These are phyloP conservation scores for Caenorhabditis remanei DNA, from an alignment of 1,140 invertebrate genomes.

Conservation along the genomic window DNA sequence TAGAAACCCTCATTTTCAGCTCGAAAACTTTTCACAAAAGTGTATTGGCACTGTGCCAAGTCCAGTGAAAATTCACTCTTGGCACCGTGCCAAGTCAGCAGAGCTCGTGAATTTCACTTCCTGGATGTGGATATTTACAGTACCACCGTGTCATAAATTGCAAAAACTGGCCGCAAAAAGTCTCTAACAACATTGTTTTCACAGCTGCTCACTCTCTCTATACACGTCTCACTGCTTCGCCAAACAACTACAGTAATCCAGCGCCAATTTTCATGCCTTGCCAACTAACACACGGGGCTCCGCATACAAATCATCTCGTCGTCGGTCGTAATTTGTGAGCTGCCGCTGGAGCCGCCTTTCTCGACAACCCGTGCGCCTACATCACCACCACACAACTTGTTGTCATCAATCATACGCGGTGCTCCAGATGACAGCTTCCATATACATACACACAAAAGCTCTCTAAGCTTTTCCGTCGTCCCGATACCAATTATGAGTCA, in stretches of 20 bases:
- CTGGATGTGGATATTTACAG: too few relatives aligned
- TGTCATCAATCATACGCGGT: conserved; percentile 31
- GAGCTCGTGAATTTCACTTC: too few relatives aligned
- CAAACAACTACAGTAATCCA: conserved; percentile 30
- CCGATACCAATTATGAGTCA: conserved; percentile 29
- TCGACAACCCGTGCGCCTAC: background rate
- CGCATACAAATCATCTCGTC: conserved; percentile 1
- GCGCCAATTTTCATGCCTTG: conserved; percentile 27
- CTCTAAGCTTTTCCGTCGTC: background rate
- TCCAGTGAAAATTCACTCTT: too few relatives aligned
- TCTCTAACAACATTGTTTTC: conserved; percentile 14
- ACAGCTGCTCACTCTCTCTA: conserved; percentile 9
- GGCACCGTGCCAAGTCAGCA: too few relatives aligned
- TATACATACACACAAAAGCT: background rate
- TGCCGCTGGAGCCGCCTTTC: conserved; percentile 15
- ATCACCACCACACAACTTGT: background rate
- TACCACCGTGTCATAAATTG: background rate
- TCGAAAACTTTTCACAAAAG: too few relatives aligned
- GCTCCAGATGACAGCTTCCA: conserved; percentile 17
- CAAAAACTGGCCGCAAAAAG: background rate
- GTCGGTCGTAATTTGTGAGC: conserved; percentile 33
- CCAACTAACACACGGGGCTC: background rate
- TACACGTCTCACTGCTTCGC: background rate
- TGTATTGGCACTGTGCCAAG: too few relatives aligned
- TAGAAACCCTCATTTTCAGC: too few relatives aligned